phyloP scores from a whole-genome alignment of 2,888 invertebrate genomes.

The Drosophila phalerata region DNA sequence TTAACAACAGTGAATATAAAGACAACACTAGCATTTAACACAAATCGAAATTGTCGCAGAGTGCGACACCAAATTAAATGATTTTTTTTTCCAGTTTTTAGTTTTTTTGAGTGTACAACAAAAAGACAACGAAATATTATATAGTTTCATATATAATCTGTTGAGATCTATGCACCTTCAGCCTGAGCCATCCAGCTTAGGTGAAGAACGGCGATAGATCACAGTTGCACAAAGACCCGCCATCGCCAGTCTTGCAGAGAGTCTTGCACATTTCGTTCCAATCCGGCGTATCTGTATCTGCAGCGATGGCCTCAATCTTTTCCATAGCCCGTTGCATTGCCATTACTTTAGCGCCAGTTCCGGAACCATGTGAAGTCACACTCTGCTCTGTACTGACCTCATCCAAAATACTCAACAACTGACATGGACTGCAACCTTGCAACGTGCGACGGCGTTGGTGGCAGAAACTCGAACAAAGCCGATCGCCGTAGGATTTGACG shows the following conservation, averaged over 20 bases:
- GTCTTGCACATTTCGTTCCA: conserved; percentile 89
- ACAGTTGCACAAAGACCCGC: conserved; percentile 92
- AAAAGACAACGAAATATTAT: conserved; percentile 59
- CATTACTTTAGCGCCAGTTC: conserved; percentile 8
- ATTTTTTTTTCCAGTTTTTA: conserved; percentile 19
- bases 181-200: conserved; percentile 34
- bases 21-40: conserved; percentile 77
- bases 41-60: conserved; percentile 56
- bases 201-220: conserved; percentile 88
- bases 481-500: conserved; percentile 40
- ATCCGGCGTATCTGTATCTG: conserved; percentile 82
- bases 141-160: conserved; percentile 53
- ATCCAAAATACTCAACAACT: conserved; percentile 44
- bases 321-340: background rate
- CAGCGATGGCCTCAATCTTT: background rate
- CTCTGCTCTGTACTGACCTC: conserved; percentile 59
- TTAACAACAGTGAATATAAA: conserved; percentile 61
- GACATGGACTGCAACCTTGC: conserved; percentile 82
- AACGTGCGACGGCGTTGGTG: conserved; percentile 69
- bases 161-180: conserved; percentile 69
- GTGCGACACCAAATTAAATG: conserved; percentile 51
- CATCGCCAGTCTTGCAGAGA: conserved; percentile 89
- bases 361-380: conserved; percentile 57
- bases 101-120: conserved; percentile 37
- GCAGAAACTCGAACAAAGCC: conserved; percentile 81